Conservation (phyloP, 1,140 invertebrate genomes). For the Chionoecetes opilio region DNA sequence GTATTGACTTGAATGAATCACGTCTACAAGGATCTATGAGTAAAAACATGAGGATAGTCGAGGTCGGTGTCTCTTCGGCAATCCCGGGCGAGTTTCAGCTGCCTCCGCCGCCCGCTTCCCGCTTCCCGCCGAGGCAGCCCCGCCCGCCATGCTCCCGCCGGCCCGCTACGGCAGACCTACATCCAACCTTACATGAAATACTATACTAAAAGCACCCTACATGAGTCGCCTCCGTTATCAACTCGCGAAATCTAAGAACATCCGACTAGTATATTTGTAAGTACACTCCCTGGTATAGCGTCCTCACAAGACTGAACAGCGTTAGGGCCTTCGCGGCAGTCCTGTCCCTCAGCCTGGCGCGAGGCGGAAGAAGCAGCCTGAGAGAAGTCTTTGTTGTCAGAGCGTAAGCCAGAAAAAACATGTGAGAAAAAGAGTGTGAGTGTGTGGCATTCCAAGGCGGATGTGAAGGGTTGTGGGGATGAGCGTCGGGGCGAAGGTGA, state of each 20-base stretch:
- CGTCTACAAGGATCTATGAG: neutral
- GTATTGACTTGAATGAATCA: neutral
- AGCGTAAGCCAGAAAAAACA: neutral
- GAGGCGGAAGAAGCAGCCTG: neutral
- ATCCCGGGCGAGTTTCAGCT: neutral
- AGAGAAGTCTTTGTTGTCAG: constrained; percentile 27
- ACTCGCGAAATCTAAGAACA: neutral
- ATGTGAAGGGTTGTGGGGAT: constrained; percentile 16
- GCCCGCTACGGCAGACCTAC: neutral
- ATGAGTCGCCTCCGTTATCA: neutral
- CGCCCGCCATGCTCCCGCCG: neutral
- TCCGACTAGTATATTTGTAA: neutral
- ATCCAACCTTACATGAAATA: neutral
- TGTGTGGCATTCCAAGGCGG: constrained; percentile 4
- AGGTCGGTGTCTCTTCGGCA: neutral
- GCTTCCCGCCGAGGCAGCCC: neutral
- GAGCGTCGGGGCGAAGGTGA: neutral
- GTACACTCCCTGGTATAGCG: neutral
- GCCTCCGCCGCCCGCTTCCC: neutral
- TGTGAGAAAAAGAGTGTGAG: neutral
- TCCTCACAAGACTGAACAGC: neutral
- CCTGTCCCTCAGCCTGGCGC: neutral
- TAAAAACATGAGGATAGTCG: neutral
- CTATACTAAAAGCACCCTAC: neutral
- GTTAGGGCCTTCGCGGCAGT: neutral